These are phyloP conservation scores for Brevimyrus niger DNA, from an alignment of 2,113 vertebrate genomes.

Conservation along the genomic window DNA sequence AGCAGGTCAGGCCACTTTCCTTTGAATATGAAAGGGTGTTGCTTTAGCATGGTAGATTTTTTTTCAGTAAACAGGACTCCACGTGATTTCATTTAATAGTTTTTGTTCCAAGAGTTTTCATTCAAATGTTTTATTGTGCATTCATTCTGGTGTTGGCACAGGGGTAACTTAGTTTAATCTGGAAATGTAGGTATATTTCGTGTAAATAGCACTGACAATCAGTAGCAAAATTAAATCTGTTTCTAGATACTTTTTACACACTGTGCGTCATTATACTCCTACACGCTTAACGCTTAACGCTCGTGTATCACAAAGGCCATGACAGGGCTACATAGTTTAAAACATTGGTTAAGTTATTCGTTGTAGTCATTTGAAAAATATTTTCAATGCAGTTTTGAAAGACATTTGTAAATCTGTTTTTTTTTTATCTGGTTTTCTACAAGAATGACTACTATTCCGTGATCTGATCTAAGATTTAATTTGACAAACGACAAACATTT, in stretches of 20 bases:
- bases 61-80: not conserved
- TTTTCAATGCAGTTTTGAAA: not conserved
- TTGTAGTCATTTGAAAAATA: not conserved
- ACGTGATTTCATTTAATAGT: not conserved
- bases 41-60: not conserved
- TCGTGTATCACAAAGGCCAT: not conserved
- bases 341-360: not conserved
- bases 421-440: not conserved
- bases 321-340: not conserved
- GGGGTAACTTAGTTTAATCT: not conserved
- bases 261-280: not conserved
- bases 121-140: not conserved
- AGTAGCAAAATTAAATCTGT: not conserved
- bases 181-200: not conserved
- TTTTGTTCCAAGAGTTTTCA: not conserved
- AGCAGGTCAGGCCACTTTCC: not conserved
- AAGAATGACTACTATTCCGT: not conserved
- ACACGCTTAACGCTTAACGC: not conserved
- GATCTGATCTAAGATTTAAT: not conserved
- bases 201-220: not conserved
- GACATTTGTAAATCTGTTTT: not conserved
- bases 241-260: not conserved
- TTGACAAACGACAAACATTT: not conserved
- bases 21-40: not conserved
- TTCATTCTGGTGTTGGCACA: not conserved